Evolutionary conservation across 2,113 vertebrate species (phyloP).

Genomic region (Oncorhynchus tshawytscha): DNA sequence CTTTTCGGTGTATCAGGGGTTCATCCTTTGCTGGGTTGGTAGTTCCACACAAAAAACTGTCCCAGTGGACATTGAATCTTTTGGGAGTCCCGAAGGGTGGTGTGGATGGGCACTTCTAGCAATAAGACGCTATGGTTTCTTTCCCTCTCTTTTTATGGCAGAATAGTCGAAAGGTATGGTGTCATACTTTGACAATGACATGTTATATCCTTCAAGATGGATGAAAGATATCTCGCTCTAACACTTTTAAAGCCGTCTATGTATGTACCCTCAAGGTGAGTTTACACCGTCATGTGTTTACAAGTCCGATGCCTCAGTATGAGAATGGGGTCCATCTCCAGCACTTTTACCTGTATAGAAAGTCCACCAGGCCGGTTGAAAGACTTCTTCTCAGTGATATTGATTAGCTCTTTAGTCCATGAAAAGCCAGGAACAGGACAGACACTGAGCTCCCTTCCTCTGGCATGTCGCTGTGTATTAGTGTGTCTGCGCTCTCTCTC

Average conservation of each 20-base stretch:
- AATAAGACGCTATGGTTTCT: slow-evolving; percentile 5
- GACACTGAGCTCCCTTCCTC: slow-evolving; percentile 50
- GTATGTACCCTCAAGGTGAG: no score
- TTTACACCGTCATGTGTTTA: no score
- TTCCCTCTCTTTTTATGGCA: neutral
- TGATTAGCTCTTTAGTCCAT: slow-evolving; percentile 69
- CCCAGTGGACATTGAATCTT: slow-evolving; percentile 27
- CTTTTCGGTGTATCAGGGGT: slow-evolving; percentile 5
- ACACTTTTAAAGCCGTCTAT: no score
- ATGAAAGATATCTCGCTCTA: no score
- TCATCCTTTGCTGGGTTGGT: neutral
- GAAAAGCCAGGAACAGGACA: slow-evolving; percentile 56
- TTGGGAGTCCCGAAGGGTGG: slow-evolving; percentile 15
- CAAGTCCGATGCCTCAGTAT: neutral
- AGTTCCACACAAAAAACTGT: slow-evolving; percentile 22
- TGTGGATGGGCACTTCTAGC: slow-evolving; percentile 20
- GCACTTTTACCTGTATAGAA: slow-evolving; percentile 40
- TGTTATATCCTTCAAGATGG: no score
- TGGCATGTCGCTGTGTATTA: slow-evolving; percentile 24
- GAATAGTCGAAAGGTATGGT: neutral
- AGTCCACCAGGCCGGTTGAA: slow-evolving; percentile 47
- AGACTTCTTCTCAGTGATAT: slow-evolving; percentile 59
- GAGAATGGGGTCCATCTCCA: neutral
- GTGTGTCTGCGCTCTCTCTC: slow-evolving; percentile 16
- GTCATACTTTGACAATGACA: no score